A percentile compares a stretch with the other conserved stretches of the same genome.
Evolutionary conservation across 1,140 invertebrate genomes (phyloP).

Genomic region (Drosophila serrata): DNA sequence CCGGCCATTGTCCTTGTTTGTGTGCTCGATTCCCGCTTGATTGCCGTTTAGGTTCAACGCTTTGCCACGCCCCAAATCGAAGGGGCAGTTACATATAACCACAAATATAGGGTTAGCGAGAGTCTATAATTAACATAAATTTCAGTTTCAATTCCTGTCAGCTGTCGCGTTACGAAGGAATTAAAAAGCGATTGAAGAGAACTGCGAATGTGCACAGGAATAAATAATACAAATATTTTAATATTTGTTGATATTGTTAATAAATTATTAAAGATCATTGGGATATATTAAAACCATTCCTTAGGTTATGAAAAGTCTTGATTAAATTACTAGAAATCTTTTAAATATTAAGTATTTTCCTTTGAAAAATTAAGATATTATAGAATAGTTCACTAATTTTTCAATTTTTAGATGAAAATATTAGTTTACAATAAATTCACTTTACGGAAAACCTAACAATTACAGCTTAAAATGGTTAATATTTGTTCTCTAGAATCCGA

Average conservation of each 20-base stretch:
- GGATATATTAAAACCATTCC: no score
- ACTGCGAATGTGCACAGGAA: not conserved
- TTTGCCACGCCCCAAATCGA: constrained; percentile 31
- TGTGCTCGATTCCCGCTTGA: constrained; percentile 26
- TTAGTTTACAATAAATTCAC: not conserved
- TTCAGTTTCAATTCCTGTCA: constrained; percentile 1
- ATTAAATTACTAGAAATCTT: no score
- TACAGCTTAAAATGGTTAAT: accelerated
- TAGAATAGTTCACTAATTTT: no score
- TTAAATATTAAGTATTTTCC: no score
- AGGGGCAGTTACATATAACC: constrained; percentile 10
- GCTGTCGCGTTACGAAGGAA: not conserved
- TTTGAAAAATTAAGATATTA: no score
- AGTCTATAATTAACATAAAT: constrained; percentile 29
- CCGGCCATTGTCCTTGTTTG: constrained; percentile 20
- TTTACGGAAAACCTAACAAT: not conserved
- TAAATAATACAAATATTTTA: not conserved
- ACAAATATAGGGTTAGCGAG: constrained; percentile 6
- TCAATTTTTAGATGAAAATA: no score
- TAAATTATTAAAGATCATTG: no score
- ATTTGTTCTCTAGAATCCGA: not conserved
- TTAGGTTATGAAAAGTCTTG: no score
- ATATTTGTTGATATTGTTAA: no score
- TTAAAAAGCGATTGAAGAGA: not conserved
- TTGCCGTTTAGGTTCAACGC: constrained; percentile 46